phyloP scores from a whole-genome alignment of 2,888 invertebrate genomes.

The Anthophora plumipes region DNA sequence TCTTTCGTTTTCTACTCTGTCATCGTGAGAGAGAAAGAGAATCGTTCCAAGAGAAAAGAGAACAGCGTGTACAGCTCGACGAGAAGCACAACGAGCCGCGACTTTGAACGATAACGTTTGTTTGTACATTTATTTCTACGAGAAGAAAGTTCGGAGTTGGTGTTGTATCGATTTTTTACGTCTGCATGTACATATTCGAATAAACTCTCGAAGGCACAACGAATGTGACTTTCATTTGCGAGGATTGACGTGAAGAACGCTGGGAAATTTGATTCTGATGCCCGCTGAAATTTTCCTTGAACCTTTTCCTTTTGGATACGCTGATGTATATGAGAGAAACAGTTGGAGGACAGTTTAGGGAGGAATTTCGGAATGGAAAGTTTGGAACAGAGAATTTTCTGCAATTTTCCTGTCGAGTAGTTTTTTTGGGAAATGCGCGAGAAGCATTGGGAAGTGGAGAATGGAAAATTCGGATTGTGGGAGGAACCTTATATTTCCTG shows the following conservation, averaged over 20 bases:
- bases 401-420: no score
- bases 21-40: background rate
- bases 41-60: background rate
- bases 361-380: no score
- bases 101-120: background rate
- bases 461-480: no score
- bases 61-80: background rate
- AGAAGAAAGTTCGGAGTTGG: no score
- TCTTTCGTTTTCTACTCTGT: background rate
- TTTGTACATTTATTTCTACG: slow-evolving; percentile 29
- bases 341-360: no score
- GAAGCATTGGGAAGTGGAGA: no score
- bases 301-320: background rate
- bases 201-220: slow-evolving; percentile 19
- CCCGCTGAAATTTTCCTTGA: no score
- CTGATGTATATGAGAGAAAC: no score
- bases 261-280: background rate
- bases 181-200: slow-evolving; percentile 21
- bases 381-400: no score
- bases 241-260: background rate
- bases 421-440: background rate
- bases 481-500: no score
- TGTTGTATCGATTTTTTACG: slow-evolving; percentile 31
- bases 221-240: background rate
- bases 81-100: background rate